phyloP scores from a whole-genome alignment of 2,888 invertebrate genomes.

The Osedax frankpressi region DNA sequence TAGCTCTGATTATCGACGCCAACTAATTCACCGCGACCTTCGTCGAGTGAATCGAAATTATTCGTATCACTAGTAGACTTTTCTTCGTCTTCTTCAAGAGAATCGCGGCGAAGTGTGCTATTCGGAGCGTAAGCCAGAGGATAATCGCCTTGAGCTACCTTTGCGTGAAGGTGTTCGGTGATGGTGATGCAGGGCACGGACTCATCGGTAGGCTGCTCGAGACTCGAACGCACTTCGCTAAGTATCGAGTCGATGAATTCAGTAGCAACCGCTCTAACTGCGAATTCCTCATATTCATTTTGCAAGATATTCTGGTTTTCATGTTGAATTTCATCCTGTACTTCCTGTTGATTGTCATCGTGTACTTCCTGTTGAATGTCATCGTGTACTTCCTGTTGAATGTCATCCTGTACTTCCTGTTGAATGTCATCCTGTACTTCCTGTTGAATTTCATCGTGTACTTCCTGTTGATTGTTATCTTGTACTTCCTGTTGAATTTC shows the following conservation, averaged over 20 bases:
- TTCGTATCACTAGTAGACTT: too few relatives aligned
- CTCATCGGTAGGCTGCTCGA: not conserved
- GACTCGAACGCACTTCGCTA: not conserved
- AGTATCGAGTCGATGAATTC: not conserved
- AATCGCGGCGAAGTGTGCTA: not conserved
- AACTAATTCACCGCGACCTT: too few relatives aligned
- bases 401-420: not conserved
- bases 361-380: too few relatives aligned
- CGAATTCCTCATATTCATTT: not conserved
- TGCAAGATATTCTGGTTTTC: not conserved
- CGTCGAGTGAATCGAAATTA: not conserved
- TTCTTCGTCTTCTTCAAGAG: too few relatives aligned
- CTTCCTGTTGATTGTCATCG: too few relatives aligned
- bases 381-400: not conserved
- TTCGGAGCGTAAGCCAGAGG: slow-evolving; percentile 12
- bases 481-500: too few relatives aligned
- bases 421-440: not conserved
- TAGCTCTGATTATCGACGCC: not conserved
- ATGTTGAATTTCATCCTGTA: not conserved
- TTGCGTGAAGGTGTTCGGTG: slow-evolving; percentile 52
- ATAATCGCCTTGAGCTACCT: slow-evolving; percentile 32
- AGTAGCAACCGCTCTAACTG: not conserved
- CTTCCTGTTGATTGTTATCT: too few relatives aligned
- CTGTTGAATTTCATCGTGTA: not conserved
- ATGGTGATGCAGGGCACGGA: slow-evolving; percentile 55